Percentiles rank a stretch among this genome's conserved stretches.
These are phyloP conservation scores for Endomychus coccineus DNA, from an alignment of 2,888 invertebrate species.

Conservation along the genomic window DNA sequence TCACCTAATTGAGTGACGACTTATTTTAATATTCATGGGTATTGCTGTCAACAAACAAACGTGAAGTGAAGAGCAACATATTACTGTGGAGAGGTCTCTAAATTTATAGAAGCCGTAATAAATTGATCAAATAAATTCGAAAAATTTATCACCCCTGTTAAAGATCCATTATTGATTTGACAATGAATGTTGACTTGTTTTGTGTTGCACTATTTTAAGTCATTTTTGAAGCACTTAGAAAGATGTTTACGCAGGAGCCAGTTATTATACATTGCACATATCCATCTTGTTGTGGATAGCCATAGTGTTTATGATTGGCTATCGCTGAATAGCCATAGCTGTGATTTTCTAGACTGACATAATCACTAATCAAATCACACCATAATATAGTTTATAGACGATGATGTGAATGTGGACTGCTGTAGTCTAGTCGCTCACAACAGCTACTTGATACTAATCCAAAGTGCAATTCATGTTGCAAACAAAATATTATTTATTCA, in stretches of 20 bases:
- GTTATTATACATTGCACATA: background rate
- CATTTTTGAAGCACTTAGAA: conserved; percentile 29
- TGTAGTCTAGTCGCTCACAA: conserved; percentile 34
- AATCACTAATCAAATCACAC: conserved; percentile 26
- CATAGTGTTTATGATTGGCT: conserved; percentile 16
- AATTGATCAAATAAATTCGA: too few relatives aligned
- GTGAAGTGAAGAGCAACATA: too few relatives aligned
- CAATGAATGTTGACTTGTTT: conserved; percentile 28
- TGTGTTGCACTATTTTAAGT: conserved; percentile 32
- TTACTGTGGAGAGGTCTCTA: too few relatives aligned
- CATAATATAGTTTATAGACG: conserved; percentile 25
- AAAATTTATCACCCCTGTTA: too few relatives aligned
- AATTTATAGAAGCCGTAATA: too few relatives aligned
- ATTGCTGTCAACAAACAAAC: too few relatives aligned
- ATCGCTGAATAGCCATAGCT: conserved; percentile 48
- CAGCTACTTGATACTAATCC: too few relatives aligned
- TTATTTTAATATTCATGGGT: too few relatives aligned
- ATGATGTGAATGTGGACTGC: conserved; percentile 36
- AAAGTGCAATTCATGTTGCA: conserved; percentile 36
- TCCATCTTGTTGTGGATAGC: conserved; percentile 13
- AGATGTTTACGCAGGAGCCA: conserved; percentile 14
- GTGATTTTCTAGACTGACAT: conserved; percentile 61
- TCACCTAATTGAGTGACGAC: too few relatives aligned
- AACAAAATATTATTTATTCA: too few relatives aligned
- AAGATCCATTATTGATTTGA: too few relatives aligned